Base-by-base conservation (phyloP, 2,113 vertebrate genomes). In the Chascanopsetta lugubris region DNA sequence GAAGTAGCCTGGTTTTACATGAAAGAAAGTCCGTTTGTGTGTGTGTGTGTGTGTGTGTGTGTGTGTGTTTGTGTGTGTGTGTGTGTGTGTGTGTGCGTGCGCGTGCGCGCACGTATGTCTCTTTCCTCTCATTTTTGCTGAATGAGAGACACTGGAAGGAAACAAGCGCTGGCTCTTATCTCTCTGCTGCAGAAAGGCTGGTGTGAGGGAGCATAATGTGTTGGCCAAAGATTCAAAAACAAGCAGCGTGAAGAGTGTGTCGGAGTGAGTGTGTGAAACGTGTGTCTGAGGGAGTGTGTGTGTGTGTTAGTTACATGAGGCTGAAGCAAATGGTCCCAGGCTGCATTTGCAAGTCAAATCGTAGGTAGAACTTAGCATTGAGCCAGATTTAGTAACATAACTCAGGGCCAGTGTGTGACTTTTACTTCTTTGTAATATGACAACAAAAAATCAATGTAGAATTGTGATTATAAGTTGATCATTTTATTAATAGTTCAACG, bases 291-390 rank as follows among this genome's bases (percentile, higher is more conserved):
- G 42, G 46, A 32, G 47, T 56, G 9, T 42, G 18, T 32, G 18
- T 72, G 24, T 72, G 24, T 27, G 70, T 62, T 61, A 18, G 63
- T 54, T 47, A 56, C 12, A 30, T 18, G 62, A 38, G 60, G 30
- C 50, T 56, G 46, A 79, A 73, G 13, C 66, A 68, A 79, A 72
- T 70, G 24, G 40, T 43, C 45, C 0, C 0, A 18, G 2, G 13
- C 36, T 17, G 1, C 43, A 80, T 89, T 90, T 89, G 79, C 85
- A 85, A 88, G 79, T 85, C 81, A 89, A 88, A 88, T 88, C 50
- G 40, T 46, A 27, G 30, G 49, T 53, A 25, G 56, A 65, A 60
- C 13, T 38, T 15, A 13, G 18, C 32, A 57, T 25, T 54, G 18
- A 4, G 47, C 49, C 24, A 17, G 12, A n/a, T 43, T 32, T 11